phyloP scores from a whole-genome alignment of 2,888 invertebrate genomes.

The Philopedon plagiatum region DNA sequence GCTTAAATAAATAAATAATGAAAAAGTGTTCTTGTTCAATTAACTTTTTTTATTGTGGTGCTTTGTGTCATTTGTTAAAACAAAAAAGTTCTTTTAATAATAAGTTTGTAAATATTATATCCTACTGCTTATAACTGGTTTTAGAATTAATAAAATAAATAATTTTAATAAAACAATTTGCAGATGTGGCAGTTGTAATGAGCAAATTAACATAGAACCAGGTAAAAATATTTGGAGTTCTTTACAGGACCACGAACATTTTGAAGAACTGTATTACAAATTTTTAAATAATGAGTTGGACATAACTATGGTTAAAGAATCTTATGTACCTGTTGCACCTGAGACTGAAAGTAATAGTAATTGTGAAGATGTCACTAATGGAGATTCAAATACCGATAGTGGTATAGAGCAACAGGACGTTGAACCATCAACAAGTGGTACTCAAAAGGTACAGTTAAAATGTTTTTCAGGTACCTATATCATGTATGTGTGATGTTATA shows the following conservation, averaged over 20 bases:
- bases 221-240: conserved; percentile 55
- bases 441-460: not conserved
- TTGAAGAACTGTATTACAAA: conserved; percentile 53
- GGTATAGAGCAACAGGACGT: conserved; percentile 50
- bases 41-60: no score
- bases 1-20: no score
- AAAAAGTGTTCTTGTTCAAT: no score
- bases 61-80: no score
- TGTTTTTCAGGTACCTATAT: no score
- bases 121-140: not conserved
- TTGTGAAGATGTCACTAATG: conserved; percentile 10
- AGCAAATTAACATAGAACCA: conserved; percentile 48
- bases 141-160: not conserved
- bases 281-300: conserved; percentile 42
- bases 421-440: conserved; percentile 23
- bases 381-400: conserved; percentile 39
- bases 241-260: conserved; percentile 57
- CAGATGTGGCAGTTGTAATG: conserved; percentile 54
- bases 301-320: conserved; percentile 11
- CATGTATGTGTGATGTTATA: no score
- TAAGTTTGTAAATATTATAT: no score
- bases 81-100: no score
- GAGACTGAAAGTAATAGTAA: conserved; percentile 19
- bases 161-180: not conserved
- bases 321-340: not conserved